Evolutionary conservation across 2,797 vertebrate species (phyloP), one percentile per base, ranked within the genome.

Genomic region (Aeoliscus strigatus): DNA sequence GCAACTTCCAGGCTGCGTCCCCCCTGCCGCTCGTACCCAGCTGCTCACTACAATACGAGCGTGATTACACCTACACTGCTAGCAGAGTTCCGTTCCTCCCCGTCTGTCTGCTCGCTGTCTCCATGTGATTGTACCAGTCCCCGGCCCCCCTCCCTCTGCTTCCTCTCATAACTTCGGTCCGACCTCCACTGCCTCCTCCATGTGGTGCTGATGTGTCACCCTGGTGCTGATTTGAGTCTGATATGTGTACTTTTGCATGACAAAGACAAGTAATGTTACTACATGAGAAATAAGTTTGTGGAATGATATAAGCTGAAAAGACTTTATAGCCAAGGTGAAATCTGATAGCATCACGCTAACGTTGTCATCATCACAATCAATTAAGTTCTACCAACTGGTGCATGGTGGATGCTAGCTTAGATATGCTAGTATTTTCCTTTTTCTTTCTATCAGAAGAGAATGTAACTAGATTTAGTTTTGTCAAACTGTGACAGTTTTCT

Each of bases 61-160:
- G 45, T 90, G 89, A 90, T 90, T 90, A 87, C 83, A 71, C 73
- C 83, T 75, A 81, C 75, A 51, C 70, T 33, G 45, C 69, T 71
- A 32, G 35, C 70, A 56, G 57, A 46, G 65, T 60, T 66, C 59
- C 38, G 57, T 59, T 61, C 66, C 65, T 48, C 72, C 65, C 66
- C n/a, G 43, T 45, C 48, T 73, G 69, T 67, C 68, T 61, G 71
- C 73, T 38, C 64, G 55, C 61, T 15, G 54, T 73, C 75, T 66
- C 52, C 60, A 70, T 60, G 67, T 81, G 82, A 86, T 86, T 86
- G 66, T 76, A 56, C 56, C 50, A 38, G 53, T 30, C 17, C 8
- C 39, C 46, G 65, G 62, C 43, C 61, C 64, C 61, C 66, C 67
- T 73, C 70, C 65, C 55, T 56, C 67, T 52, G n/a, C 66, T 54